Evolutionary conservation across 2,113 vertebrate species (phyloP), one percentile per base, ranked within the genome.

Genomic region (Barbus barbus): DNA sequence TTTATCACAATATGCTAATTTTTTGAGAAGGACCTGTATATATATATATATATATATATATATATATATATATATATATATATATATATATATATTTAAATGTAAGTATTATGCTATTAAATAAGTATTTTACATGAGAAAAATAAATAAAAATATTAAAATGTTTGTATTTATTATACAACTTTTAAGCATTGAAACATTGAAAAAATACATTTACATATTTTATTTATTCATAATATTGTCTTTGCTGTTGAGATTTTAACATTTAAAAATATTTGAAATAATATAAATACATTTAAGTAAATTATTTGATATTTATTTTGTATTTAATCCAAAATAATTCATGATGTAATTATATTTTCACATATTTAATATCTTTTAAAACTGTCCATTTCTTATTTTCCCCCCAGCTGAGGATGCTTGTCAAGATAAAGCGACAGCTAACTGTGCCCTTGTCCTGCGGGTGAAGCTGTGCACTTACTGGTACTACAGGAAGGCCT

Each of bases 381-480:
- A 9, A 60, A 60, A 28, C 1, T 2, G 9, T 33, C 33, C 26
- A 2, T 41, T 33, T 33, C 67, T 20, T 84, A 4, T 78, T 41
- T 75, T 33, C 31, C 82, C 86, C 46, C 77, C 86, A 87, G 86
- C 83, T 85, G 95, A 95, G 22, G 94, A 95, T 4, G 83, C 83
- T 78, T 95, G 95, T 83, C 93, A 95, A 83, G 97, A 96, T 89
- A 96, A 95, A 88, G 89, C 61, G 0, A 95, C 92, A 0, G 95
- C 96, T 58, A 96, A 94, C 93, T 95, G 95, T 0, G 93, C 90
- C 72, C 91, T 96, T 87, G 95, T 97, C 78, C 92, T 96, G 24
- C 95, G 95, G 91, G 93, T 96, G 91, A 96, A 96, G 84, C 93
- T 96, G 84, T 96, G 95, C 58, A 96, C 95, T 0, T 95, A 96